phyloP scores from a whole-genome alignment of 2,113 vertebrate species.

The Tapirus terrestris region DNA sequence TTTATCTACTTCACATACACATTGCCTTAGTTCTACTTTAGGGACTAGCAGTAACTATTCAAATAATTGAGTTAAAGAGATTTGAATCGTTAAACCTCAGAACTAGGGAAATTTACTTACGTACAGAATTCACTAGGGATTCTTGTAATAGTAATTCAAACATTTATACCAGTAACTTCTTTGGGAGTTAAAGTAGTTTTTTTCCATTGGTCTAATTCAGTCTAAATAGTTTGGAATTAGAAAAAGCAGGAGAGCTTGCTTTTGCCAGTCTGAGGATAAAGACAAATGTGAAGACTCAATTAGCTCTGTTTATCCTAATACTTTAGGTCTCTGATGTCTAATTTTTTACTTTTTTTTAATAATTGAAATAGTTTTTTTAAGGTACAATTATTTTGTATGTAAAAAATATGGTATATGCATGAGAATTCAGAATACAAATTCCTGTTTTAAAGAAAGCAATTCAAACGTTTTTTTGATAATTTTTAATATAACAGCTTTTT shows the following conservation, averaged over 20 bases:
- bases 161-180: constrained; percentile 38
- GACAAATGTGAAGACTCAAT: background rate
- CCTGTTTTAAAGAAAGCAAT: constrained; percentile 28
- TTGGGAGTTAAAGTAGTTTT: constrained; percentile 1
- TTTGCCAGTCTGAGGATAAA: constrained; percentile 45
- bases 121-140: constrained; percentile 36
- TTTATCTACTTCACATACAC: background rate
- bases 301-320: constrained; percentile 9
- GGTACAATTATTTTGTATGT: constrained; percentile 15
- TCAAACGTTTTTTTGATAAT: background rate
- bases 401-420: background rate
- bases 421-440: constrained; percentile 49
- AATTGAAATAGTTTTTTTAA: constrained; percentile 12
- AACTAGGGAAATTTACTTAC: constrained; percentile 31
- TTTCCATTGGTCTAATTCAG: constrained; percentile 25
- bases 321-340: background rate
- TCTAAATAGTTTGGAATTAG: constrained; percentile 11
- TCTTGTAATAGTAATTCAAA: constrained; percentile 44
- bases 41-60: constrained; percentile 1
- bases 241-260: constrained; percentile 13
- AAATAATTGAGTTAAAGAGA: constrained; percentile 45
- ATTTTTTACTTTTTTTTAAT: constrained; percentile 20
- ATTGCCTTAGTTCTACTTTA: constrained; percentile 49
- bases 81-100: constrained; percentile 29
- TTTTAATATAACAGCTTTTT: constrained; percentile 28